Evolutionary conservation across 2,113 vertebrate genomes (phyloP), one percentile per base, ranked within the genome.

Genomic region (Cololabis saira): DNA sequence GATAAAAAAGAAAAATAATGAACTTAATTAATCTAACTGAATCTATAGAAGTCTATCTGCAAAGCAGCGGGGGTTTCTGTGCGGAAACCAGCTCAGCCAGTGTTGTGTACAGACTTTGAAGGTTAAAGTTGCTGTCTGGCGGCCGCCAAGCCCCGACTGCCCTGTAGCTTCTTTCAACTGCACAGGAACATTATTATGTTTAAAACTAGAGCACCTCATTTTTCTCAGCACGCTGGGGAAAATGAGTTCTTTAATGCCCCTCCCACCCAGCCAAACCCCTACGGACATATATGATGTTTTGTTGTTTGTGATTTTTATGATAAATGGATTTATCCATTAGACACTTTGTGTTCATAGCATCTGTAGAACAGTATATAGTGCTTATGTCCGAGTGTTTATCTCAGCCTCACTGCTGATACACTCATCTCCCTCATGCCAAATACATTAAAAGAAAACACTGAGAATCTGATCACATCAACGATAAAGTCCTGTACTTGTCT

Each of bases 321-420:
- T 77, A 70, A 77, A 77, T 84, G 33, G 65, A 84, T 54, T 61
- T 40, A 74, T 73, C 53, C 40, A 48, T 67, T 67, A 48, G 4
- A 19, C 30, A 51, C 69, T 48, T 21, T 65, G 55, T 65, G 51
- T 68, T 47, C 18, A 47, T 18, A 8, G n/a, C 45, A 37, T 37
- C 33, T 37, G 33, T 37, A 7, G 33, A 11, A 37, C 33, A 37
- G 6, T 37, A 37, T 37, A 37, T 9, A 1, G 33, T 37, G 10
- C 5, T 37, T 9, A 15, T 45, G 43, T n/a, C n/a, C n/a, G n/a
- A n/a, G n/a, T n/a, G n/a, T 45, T 45, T 45, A 45, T 45, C 5
- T 37, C 10, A 37, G 33, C 33, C 10, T 37, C 33, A 37, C 33
- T 9, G 33, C 33, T 37, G 33, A 9, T 11, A 9, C 6, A 37